phyloP scores from a whole-genome alignment of 2,113 vertebrate species.

The Scomber scombrus region DNA sequence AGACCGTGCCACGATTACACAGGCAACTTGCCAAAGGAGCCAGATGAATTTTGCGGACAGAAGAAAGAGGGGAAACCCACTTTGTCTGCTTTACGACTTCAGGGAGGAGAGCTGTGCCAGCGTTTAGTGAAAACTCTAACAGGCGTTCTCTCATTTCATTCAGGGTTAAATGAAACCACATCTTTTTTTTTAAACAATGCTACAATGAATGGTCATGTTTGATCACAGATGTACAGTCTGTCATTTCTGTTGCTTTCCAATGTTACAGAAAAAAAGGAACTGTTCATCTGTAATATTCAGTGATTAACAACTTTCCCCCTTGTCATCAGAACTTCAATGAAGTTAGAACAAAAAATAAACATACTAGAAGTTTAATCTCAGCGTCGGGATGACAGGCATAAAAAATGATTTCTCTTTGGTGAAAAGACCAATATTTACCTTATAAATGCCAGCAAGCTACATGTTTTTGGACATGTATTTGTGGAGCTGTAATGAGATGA shows the following conservation, averaged over 20 bases:
- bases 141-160: constrained; percentile 44
- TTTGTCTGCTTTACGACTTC: constrained; percentile 67
- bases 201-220: constrained; percentile 46
- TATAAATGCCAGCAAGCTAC: neutral
- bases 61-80: constrained; percentile 70
- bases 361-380: neutral
- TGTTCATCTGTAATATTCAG: constrained; percentile 41
- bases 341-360: constrained; percentile 4
- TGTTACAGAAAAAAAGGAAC: constrained; percentile 34
- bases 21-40: constrained; percentile 78
- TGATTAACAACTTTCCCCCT: constrained; percentile 21
- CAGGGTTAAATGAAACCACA: constrained; percentile 36
- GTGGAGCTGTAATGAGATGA: constrained; percentile 10
- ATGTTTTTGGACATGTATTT: neutral
- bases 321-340: constrained; percentile 10
- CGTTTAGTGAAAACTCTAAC: constrained; percentile 49
- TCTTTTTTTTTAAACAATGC: constrained; percentile 24
- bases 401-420: neutral
- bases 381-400: neutral
- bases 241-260: constrained; percentile 38
- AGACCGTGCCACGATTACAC: constrained; percentile 70
- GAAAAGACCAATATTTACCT: neutral
- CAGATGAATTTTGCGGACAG: constrained; percentile 75
- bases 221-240: constrained; percentile 60
- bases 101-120: constrained; percentile 52